Conservation (phyloP, 2,113 vertebrate species). For the Oreochromis niloticus region DNA sequence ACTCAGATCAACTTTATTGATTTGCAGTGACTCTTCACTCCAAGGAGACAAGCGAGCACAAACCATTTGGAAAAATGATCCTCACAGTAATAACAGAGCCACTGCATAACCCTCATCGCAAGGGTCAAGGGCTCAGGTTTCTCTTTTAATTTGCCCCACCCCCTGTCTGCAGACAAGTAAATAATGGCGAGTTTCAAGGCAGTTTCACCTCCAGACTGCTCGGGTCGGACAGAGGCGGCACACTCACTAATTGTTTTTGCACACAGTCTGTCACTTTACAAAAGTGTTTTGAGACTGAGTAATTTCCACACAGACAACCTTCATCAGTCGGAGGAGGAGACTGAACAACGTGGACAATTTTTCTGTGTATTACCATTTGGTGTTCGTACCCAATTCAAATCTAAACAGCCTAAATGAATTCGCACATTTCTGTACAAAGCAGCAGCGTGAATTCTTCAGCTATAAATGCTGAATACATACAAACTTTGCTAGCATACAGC, state of each 20-base stretch:
- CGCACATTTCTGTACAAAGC: neutral
- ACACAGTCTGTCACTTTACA: neutral
- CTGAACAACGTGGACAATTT: neutral
- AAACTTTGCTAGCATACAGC: neutral
- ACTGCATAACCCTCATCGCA: neutral
- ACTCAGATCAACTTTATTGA: neutral
- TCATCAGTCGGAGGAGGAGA: neutral
- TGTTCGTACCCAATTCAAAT: neutral
- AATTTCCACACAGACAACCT: neutral
- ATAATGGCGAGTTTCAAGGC: neutral
- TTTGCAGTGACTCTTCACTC: neutral
- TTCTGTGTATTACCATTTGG: neutral
- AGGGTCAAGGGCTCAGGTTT: neutral
- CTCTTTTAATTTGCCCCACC: neutral
- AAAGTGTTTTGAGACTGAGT: neutral
- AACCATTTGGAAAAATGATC: neutral
- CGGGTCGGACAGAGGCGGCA: neutral
- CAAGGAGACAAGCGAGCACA: neutral
- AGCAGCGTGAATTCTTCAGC: neutral
- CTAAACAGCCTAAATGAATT: neutral
- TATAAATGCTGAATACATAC: neutral
- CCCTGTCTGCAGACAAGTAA: neutral
- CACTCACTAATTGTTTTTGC: neutral
- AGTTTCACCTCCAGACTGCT: neutral
- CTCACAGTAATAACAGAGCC: neutral